Percentiles rank a stretch among this genome's conserved stretches.
Evolutionary conservation across 1,140 invertebrate species (phyloP).

Genomic region (Hylaeus volcanicus): DNA sequence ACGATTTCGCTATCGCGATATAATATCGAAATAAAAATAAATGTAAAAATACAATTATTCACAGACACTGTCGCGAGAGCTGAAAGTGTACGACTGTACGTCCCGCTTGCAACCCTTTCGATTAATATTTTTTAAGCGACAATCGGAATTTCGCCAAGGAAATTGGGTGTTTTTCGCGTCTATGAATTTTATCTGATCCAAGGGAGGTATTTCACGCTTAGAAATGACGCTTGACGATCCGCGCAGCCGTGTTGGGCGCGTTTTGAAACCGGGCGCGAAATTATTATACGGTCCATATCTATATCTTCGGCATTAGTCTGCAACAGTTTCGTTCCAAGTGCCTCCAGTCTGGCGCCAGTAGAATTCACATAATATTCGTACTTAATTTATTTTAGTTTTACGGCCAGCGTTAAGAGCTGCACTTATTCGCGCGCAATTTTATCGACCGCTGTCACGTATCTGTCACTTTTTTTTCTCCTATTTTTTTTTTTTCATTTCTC

Average conservation of each 20-base stretch:
- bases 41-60: too few relatives aligned
- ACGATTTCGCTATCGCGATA: too few relatives aligned
- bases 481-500: too few relatives aligned
- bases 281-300: conserved; percentile 26
- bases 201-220: conserved; percentile 15
- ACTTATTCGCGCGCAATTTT: conserved; percentile 21
- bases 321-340: conserved; percentile 54
- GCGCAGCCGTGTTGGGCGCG: background rate
- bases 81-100: too few relatives aligned
- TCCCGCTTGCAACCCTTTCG: too few relatives aligned
- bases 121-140: background rate
- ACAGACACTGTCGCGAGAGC: too few relatives aligned
- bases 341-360: conserved; percentile 52
- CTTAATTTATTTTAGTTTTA: conserved; percentile 67
- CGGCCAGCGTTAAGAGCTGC: conserved; percentile 25
- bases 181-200: background rate
- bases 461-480: conserved; percentile 1
- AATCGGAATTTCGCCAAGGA: conserved; percentile 8
- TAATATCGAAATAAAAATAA: too few relatives aligned
- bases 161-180: background rate
- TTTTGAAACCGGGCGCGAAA: conserved; percentile 19
- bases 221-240: background rate
- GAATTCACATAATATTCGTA: conserved; percentile 62
- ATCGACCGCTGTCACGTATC: conserved; percentile 20
- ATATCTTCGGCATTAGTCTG: conserved; percentile 15